Conservation (phyloP, 2,797 vertebrate genomes). For the Anabacerthia variegaticeps region DNA sequence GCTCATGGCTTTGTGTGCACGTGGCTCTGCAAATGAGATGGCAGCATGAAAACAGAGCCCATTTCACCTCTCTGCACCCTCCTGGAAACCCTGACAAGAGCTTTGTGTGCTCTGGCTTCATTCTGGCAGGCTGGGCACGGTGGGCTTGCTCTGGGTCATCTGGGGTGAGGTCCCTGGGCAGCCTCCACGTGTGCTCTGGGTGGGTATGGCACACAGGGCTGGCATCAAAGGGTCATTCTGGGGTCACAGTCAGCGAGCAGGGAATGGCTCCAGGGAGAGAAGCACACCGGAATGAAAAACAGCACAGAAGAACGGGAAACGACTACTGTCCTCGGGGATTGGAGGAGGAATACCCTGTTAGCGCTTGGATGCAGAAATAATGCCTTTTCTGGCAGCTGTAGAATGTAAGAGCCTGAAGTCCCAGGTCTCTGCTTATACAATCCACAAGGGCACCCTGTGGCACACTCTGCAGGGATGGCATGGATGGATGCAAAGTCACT, state of each 20-base stretch:
- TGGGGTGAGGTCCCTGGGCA: constrained; percentile 9
- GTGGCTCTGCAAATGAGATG: accelerated
- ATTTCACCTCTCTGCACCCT: neutral
- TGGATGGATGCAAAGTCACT: neutral
- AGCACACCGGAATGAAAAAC: neutral
- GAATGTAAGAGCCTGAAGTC: neutral
- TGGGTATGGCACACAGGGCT: accelerated
- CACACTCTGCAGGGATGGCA: neutral
- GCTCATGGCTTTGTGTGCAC: neutral
- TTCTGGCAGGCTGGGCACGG: neutral
- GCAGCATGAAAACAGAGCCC: neutral
- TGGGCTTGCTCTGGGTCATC: neutral
- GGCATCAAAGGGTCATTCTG: neutral
- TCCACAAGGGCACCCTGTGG: neutral
- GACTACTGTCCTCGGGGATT: neutral
- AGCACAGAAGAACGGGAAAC: neutral
- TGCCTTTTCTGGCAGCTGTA: constrained; percentile 14
- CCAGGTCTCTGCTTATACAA: neutral
- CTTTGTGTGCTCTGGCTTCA: neutral
- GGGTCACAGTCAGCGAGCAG: neutral
- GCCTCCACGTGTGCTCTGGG: neutral
- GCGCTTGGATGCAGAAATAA: constrained; percentile 34
- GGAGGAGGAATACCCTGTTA: constrained; percentile 8
- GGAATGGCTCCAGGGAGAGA: neutral
- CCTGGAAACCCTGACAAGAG: neutral